A percentile compares a stretch with the other conserved stretches of the same genome.
Conservation (phyloP, 2,888 invertebrate genomes). For the Hylaea fasciaria region DNA sequence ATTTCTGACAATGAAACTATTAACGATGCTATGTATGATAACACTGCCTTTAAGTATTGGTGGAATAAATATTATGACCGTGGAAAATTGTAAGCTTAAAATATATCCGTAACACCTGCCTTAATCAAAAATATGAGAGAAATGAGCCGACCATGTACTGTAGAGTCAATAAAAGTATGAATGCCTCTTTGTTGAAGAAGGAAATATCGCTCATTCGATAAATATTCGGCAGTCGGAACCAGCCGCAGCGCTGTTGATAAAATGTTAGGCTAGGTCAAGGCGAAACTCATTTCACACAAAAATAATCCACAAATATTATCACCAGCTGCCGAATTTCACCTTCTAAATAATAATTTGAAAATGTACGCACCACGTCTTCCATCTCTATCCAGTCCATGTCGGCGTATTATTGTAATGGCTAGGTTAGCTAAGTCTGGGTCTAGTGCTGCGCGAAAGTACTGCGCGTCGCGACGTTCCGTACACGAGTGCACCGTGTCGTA, state of each 20-base stretch:
- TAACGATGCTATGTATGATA: too few species aligned
- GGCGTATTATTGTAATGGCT: conserved; percentile 63
- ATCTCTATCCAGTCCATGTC: conserved; percentile 83
- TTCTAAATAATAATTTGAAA: conserved; percentile 32
- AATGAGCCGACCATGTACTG: neutral
- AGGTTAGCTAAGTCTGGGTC: conserved; percentile 69
- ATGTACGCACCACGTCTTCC: conserved; percentile 78
- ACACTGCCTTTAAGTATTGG: neutral
- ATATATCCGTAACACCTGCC: neutral
- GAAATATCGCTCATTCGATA: conserved; percentile 53
- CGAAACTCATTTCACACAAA: conserved; percentile 54
- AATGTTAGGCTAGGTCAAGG: conserved; percentile 83
- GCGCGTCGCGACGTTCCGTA: conserved; percentile 81
- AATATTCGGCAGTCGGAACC: conserved; percentile 58
- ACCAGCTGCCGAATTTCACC: conserved; percentile 28
- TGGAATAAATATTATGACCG: neutral
- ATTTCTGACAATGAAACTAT: too few species aligned
- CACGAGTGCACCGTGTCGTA: conserved; percentile 81
- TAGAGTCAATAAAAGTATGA: conserved; percentile 7
- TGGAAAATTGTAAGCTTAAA: neutral
- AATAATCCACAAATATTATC: conserved; percentile 33
- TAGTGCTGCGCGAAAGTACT: conserved; percentile 73
- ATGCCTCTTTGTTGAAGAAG: conserved; percentile 22
- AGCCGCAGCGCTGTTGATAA: conserved; percentile 62
- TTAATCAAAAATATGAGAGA: neutral